Conservation (phyloP, 2,888 invertebrate species). For the Spisula solida region DNA sequence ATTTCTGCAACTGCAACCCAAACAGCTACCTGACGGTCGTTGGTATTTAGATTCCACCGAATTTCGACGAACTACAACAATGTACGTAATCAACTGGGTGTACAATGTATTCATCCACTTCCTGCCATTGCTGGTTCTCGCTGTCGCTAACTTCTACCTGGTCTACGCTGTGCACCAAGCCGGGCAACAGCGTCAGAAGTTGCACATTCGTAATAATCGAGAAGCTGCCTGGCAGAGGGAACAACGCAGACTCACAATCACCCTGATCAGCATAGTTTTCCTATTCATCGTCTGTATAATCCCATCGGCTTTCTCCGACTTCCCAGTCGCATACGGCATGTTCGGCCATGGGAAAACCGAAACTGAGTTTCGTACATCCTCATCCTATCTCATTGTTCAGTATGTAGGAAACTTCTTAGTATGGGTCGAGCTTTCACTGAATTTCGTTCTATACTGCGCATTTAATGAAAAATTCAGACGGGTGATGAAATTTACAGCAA, state of each 20-base stretch:
- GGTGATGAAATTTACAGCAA: conserved; percentile 76
- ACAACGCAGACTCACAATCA: conserved; percentile 83
- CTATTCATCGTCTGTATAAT: conserved; percentile 84
- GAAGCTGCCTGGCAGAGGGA: conserved; percentile 81
- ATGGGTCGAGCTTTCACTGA: conserved; percentile 83
- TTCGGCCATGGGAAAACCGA: conserved; percentile 72
- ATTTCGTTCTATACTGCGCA: conserved; percentile 85
- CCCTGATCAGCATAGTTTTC: conserved; percentile 84
- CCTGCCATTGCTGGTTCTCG: conserved; percentile 79
- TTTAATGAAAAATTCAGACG: conserved; percentile 83
- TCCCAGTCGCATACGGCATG: conserved; percentile 80
- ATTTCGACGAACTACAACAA: conserved; percentile 73
- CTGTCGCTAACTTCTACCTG: conserved; percentile 80
- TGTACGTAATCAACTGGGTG: conserved; percentile 78
- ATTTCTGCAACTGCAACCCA: conserved; percentile 77
- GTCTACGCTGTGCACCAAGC: conserved; percentile 80
- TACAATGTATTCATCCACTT: conserved; percentile 80
- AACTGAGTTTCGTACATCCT: conserved; percentile 71
- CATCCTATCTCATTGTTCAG: conserved; percentile 77
- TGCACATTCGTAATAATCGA: conserved; percentile 78
- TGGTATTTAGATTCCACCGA: conserved; percentile 72
- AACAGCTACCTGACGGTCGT: conserved; percentile 24
- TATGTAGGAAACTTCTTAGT: conserved; percentile 82
- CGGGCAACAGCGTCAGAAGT: conserved; percentile 72
- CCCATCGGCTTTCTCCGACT: conserved; percentile 83